Base-by-base conservation (phyloP, 1,140 invertebrate genomes). In the honey bee (Apis mellifera) region DNA sequence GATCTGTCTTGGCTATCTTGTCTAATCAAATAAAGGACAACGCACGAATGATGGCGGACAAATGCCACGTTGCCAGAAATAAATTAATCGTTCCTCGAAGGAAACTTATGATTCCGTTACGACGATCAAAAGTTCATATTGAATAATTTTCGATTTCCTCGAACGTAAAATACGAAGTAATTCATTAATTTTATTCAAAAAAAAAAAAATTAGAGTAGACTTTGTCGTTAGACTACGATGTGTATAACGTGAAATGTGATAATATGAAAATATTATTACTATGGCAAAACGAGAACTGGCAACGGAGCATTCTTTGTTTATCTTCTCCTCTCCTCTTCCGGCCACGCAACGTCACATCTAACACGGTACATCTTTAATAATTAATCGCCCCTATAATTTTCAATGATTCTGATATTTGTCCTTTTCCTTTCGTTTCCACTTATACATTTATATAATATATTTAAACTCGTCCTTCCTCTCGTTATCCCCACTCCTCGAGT, bases 21-120 rank as follows among this genome's bases (percentile, higher is more conserved):
- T 54, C 12, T 64, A 65, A 54, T 42, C 59, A 21, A 57, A 60
- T 19, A 68, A 80, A 60, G 62, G 64, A 73, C 68, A 72, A 72
- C 60, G 79, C 54, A 50, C 15, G 59, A 48, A 55, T 64, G 59
- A 79, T 64, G 26, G 54, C 23, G 17, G 17, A 55, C 3, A 19
- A 81, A 75, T 57, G 62, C 23, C 62, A 54, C 79, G 72, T 32
- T 68, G 79, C 79, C 79, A 75, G 79, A 60, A 42, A n/a, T 26
- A 15, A 26, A 13, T 54, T 23, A 42, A 55, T 54, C 1, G 26
- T 26, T 48, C 62, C 75, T 62, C 19, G 11, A 1, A 0, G 13
- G 48, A 15, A 9, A n/a, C 21, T 55, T 23, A 32, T 19, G 74
- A 66, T 52, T 23, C 55, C n/a, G n/a, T n/a, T n/a, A n/a, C n/a